Evolutionary conservation across 2,888 invertebrate genomes (phyloP).

Genomic region (Anagyrus pseudococci): DNA sequence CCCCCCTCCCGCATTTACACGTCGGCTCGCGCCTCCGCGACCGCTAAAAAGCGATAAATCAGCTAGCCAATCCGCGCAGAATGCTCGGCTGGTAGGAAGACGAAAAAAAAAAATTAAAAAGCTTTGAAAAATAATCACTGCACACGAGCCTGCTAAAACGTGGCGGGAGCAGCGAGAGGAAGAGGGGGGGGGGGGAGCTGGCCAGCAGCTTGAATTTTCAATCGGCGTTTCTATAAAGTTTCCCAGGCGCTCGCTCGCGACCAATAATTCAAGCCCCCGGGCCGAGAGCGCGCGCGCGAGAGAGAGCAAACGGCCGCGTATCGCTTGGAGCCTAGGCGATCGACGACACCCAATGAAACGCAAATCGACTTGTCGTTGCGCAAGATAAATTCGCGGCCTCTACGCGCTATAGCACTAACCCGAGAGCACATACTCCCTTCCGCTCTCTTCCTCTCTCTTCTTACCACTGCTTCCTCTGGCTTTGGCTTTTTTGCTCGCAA

Average conservation of each 20-base stretch:
- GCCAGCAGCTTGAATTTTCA: slow-evolving; percentile 21
- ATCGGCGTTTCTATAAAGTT: slow-evolving; percentile 14
- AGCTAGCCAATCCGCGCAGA: slow-evolving; percentile 18
- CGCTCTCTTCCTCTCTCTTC: slow-evolving; percentile 9
- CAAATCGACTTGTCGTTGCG: slow-evolving; percentile 29
- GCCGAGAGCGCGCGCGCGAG: background rate
- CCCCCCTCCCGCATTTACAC: slow-evolving; percentile 9
- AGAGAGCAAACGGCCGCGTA: background rate
- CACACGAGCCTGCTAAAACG: no score
- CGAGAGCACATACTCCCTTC: no score
- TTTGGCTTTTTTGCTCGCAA: background rate
- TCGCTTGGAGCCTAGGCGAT: no score
- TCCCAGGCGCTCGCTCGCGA: slow-evolving; percentile 32
- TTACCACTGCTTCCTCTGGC: slow-evolving; percentile 4
- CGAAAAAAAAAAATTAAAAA: slow-evolving; percentile 8
- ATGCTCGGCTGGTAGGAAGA: slow-evolving; percentile 6
- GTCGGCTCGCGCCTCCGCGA: no score
- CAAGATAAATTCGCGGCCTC: slow-evolving; percentile 34
- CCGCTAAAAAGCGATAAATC: slow-evolving; percentile 26
- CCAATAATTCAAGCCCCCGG: slow-evolving; percentile 4
- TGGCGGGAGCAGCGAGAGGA: no score
- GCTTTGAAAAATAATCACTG: background rate
- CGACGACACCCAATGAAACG: slow-evolving; percentile 32
- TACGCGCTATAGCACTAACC: background rate
- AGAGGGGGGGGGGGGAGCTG: no score